A percentile compares a stretch with the other conserved stretches of the same genome.
Conservation (phyloP, 2,797 vertebrate species). For the Hybognathus amarus region DNA sequence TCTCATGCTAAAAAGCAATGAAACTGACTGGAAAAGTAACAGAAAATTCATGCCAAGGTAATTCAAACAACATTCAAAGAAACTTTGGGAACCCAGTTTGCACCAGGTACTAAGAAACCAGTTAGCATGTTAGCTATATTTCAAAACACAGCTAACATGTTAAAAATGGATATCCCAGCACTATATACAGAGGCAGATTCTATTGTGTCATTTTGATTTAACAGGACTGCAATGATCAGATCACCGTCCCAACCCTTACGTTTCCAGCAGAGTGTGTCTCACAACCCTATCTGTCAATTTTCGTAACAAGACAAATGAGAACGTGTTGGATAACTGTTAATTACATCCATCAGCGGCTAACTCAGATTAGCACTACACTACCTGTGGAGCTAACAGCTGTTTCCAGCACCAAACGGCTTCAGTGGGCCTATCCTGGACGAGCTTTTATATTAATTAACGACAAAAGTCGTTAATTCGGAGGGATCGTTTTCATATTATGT, state of each 20-base stretch:
- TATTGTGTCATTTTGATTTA: not conserved
- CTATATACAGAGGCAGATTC: not conserved
- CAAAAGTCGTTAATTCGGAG: conserved; percentile 9
- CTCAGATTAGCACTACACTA: conserved; percentile 37
- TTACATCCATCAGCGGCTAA: conserved; percentile 36
- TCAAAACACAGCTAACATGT: not conserved
- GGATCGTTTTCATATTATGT: not conserved
- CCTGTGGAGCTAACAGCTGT: conserved; percentile 66
- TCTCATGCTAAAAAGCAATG: not conserved
- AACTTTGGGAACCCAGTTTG: not conserved
- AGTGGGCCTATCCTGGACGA: conserved; percentile 60
- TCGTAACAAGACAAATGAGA: conserved; percentile 40
- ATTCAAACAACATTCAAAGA: not conserved
- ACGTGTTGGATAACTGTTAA: conserved; percentile 26
- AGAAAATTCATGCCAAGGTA: not conserved
- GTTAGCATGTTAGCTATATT: not conserved
- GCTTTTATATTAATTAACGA: conserved; percentile 16
- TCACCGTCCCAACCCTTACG: not conserved
- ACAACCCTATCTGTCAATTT: conserved; percentile 10
- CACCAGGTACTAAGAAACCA: not conserved
- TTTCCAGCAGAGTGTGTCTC: conserved; percentile 18
- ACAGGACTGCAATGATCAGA: not conserved
- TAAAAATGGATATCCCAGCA: not conserved
- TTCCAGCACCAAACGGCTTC: conserved; percentile 63
- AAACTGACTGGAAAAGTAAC: not conserved